Evolutionary conservation across 2,113 vertebrate genomes (phyloP).

Genomic region (Hydropotes inermis): DNA sequence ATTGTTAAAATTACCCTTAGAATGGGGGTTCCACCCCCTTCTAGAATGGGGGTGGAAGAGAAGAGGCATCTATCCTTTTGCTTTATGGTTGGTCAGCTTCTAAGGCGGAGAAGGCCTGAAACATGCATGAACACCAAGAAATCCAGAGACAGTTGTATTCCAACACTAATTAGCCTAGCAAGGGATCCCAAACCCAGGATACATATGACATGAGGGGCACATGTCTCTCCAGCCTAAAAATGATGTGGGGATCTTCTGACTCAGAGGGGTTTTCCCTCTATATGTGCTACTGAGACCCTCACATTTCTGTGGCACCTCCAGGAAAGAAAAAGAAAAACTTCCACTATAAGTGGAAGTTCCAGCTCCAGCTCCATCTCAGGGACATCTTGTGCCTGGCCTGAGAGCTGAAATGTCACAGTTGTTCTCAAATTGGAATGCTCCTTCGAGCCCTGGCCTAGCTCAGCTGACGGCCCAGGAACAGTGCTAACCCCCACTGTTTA

Average conservation of each 20-base stretch:
- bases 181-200: neutral
- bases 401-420: accelerated
- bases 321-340: neutral
- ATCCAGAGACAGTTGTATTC: neutral
- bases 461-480: neutral
- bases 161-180: neutral
- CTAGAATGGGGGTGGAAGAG: neutral
- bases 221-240: neutral
- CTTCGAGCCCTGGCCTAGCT: neutral
- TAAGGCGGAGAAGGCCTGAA: neutral
- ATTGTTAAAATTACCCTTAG: neutral
- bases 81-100: neutral
- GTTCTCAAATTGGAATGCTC: neutral
- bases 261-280: neutral
- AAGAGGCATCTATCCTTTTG: neutral
- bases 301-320: too few species aligned
- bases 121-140: neutral
- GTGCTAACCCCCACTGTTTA: accelerated
- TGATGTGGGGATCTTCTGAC: neutral
- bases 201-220: accelerated
- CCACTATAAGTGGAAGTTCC: accelerated
- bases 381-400: neutral
- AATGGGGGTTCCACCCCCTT: too few species aligned
- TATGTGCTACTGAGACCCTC: neutral
- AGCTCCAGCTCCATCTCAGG: neutral